These are phyloP conservation scores for Eupeodes latifasciatus DNA, from an alignment of 2,888 invertebrate species.

Conservation along the genomic window DNA sequence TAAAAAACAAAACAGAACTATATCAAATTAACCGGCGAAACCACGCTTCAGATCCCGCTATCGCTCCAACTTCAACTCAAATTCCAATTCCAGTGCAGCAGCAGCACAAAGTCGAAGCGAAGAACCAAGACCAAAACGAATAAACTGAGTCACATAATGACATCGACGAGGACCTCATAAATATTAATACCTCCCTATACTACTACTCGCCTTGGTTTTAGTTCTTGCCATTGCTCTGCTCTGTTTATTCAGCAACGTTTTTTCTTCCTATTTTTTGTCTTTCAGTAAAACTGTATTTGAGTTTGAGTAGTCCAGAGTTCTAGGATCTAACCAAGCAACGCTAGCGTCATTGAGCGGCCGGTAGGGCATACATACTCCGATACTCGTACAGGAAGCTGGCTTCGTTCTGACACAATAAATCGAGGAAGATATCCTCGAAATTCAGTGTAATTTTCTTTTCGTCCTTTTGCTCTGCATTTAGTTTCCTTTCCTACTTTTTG, in stretches of 20 bases:
- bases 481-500: slow-evolving; percentile 15
- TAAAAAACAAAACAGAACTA: slow-evolving; percentile 7
- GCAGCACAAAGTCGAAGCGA: slow-evolving; percentile 20
- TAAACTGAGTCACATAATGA: slow-evolving; percentile 66
- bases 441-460: slow-evolving; percentile 64
- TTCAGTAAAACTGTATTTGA: not conserved
- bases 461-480: slow-evolving; percentile 27
- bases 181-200: slow-evolving; percentile 65
- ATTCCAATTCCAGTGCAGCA: not conserved
- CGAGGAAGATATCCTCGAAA: slow-evolving; percentile 67
- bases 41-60: slow-evolving; percentile 4
- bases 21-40: slow-evolving; percentile 35
- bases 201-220: slow-evolving; percentile 35
- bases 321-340: not conserved
- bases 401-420: slow-evolving; percentile 69
- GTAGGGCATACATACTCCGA: too few relatives aligned
- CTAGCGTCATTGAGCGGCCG: not conserved
- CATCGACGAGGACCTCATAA: slow-evolving; percentile 67
- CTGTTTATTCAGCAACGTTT: slow-evolving; percentile 49
- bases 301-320: not conserved
- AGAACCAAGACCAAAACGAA: slow-evolving; percentile 56
- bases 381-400: slow-evolving; percentile 39
- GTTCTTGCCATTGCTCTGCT: slow-evolving; percentile 34
- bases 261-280: not conserved
- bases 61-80: not conserved